Conservation (phyloP, 2,113 vertebrate genomes). For the Ceratotherium simum region DNA sequence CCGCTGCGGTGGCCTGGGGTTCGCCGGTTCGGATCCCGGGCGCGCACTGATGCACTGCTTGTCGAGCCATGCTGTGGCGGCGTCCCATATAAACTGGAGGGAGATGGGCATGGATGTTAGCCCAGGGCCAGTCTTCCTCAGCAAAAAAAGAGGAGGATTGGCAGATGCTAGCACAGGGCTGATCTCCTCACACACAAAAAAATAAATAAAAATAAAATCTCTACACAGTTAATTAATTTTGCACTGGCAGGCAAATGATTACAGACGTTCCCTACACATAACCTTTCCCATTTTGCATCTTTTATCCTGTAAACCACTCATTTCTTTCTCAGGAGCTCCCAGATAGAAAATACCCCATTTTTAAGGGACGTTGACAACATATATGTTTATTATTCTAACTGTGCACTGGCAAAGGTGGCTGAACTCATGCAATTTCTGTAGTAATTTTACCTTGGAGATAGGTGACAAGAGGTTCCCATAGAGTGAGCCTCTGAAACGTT, state of each 20-base stretch:
- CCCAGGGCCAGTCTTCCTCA: too few relatives aligned
- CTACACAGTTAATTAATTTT: slow-evolving; percentile 79
- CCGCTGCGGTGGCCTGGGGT: too few relatives aligned
- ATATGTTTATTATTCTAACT: slow-evolving; percentile 49
- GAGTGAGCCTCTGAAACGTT: slow-evolving; percentile 35
- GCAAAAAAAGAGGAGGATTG: too few relatives aligned
- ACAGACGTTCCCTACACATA: slow-evolving; percentile 83
- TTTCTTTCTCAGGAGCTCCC: slow-evolving; percentile 31
- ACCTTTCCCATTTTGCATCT: slow-evolving; percentile 71
- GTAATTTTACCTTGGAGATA: slow-evolving; percentile 1
- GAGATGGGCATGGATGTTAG: too few relatives aligned
- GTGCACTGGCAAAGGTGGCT: not conserved
- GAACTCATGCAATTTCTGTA: slow-evolving; percentile 54
- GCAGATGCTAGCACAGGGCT: too few relatives aligned
- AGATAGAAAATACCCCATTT: slow-evolving; percentile 45
- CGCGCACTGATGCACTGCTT: too few relatives aligned
- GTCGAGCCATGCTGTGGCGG: too few relatives aligned
- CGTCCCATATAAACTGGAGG: too few relatives aligned
- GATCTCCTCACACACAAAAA: too few relatives aligned
- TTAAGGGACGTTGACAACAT: not conserved
- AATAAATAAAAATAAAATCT: slow-evolving; percentile 52
- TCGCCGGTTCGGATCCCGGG: too few relatives aligned
- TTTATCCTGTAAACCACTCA: slow-evolving; percentile 48
- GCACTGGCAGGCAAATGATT: slow-evolving; percentile 77
- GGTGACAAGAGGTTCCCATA: not conserved